A percentile compares a stretch with the other conserved stretches of the same genome.
These are phyloP conservation scores for Anoplius nigerrimus DNA, from an alignment of 2,888 invertebrate genomes.

Conservation along the genomic window DNA sequence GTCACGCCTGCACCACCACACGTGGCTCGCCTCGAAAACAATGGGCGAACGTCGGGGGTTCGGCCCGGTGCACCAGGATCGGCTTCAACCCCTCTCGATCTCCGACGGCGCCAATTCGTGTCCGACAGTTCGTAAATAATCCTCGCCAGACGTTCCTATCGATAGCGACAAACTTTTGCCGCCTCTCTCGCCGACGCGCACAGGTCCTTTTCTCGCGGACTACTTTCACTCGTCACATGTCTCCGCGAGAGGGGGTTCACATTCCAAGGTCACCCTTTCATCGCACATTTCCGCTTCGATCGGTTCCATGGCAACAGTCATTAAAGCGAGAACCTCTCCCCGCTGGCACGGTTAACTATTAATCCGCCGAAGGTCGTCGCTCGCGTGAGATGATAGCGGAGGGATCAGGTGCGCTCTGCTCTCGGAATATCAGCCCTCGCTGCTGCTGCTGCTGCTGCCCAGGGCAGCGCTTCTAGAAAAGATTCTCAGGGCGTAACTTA, in stretches of 20 bases:
- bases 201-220: neutral
- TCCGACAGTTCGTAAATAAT: neutral
- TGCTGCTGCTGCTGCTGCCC: too few species aligned
- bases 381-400: too few species aligned
- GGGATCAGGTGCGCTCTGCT: too few species aligned
- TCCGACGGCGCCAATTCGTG: neutral
- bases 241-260: constrained; percentile 13
- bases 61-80: neutral
- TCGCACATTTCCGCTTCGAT: constrained; percentile 24
- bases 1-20: neutral
- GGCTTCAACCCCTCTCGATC: too few species aligned
- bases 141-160: neutral
- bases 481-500: too few species aligned
- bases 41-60: neutral
- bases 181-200: neutral
- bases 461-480: constrained; percentile 14
- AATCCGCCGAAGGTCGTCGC: too few species aligned
- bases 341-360: too few species aligned
- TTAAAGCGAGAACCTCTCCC: neutral
- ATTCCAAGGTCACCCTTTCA: constrained; percentile 40
- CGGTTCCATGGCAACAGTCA: constrained; percentile 10
- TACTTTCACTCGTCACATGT: constrained; percentile 18
- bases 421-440: too few species aligned
- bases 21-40: neutral
- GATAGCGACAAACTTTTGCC: constrained; percentile 19